These are phyloP conservation scores for Gouania willdenowi DNA, from an alignment of 2,797 vertebrate species.

Conservation along the genomic window DNA sequence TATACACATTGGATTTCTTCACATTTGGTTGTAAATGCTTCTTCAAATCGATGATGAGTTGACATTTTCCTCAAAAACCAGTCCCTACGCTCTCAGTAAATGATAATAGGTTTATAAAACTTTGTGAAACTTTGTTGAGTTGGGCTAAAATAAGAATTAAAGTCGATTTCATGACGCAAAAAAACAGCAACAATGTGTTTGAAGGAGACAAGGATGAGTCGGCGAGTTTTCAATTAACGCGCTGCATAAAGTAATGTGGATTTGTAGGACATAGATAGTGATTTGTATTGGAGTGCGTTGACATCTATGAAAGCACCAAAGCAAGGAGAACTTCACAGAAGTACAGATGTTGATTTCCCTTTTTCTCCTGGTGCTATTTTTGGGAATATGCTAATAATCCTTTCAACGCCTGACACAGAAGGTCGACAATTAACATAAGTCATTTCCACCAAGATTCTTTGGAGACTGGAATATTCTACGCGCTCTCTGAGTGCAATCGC, in stretches of 20 bases:
- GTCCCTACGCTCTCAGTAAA: too few relatives aligned
- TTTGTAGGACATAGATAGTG: slow-evolving; percentile 46
- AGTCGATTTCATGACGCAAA: too few relatives aligned
- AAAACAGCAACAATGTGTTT: not conserved
- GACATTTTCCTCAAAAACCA: too few relatives aligned
- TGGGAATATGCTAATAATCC: slow-evolving; percentile 66
- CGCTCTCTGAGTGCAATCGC: slow-evolving; percentile 17
- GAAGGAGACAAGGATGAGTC: not conserved
- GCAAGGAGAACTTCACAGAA: slow-evolving; percentile 28
- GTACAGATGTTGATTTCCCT: slow-evolving; percentile 56
- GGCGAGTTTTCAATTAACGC: slow-evolving; percentile 32
- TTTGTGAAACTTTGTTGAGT: too few relatives aligned
- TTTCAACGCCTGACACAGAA: slow-evolving; percentile 64
- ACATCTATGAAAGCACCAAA: slow-evolving; percentile 29
- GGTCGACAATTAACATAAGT: slow-evolving; percentile 71
- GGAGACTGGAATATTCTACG: slow-evolving; percentile 37
- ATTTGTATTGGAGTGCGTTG: slow-evolving; percentile 42
- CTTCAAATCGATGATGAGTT: too few relatives aligned
- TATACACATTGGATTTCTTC: too few relatives aligned
- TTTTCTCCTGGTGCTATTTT: slow-evolving; percentile 54
- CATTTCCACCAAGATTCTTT: slow-evolving; percentile 58
- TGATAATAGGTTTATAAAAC: too few relatives aligned
- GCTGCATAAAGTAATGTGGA: slow-evolving; percentile 22
- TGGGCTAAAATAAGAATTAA: too few relatives aligned
- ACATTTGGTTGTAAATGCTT: too few relatives aligned